These are phyloP conservation scores for Microplitis manilae DNA, from an alignment of 2,888 invertebrate genomes.

Conservation along the genomic window DNA sequence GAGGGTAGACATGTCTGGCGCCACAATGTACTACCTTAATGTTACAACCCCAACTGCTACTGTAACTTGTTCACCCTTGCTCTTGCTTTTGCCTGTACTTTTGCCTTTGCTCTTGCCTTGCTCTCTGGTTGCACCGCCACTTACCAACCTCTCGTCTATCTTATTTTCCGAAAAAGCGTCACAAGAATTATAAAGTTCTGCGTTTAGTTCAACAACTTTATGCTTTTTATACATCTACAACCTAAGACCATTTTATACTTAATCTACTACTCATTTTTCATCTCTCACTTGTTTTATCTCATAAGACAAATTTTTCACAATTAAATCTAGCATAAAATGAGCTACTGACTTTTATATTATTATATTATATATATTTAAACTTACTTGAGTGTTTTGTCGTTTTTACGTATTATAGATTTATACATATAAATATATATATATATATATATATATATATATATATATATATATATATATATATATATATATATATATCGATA, in stretches of 20 bases:
- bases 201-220: slow-evolving; percentile 56
- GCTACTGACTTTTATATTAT: neutral
- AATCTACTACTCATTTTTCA: neutral
- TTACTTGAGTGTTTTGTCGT: neutral
- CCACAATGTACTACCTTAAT: slow-evolving; percentile 68
- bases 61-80: slow-evolving; percentile 50
- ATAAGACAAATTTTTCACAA: no score
- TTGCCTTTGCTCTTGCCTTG: slow-evolving; percentile 44
- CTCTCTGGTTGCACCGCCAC: slow-evolving; percentile 43
- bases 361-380: no score
- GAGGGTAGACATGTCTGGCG: slow-evolving; percentile 69
- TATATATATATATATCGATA: slow-evolving; percentile 48
- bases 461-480: no score
- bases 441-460: slow-evolving; percentile 43
- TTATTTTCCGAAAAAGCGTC: slow-evolving; percentile 70
- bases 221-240: slow-evolving; percentile 14
- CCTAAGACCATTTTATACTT: neutral
- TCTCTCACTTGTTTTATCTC: neutral
- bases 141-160: slow-evolving; percentile 54
- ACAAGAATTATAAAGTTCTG: slow-evolving; percentile 71
- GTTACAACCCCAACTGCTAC: slow-evolving; percentile 26
- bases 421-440: slow-evolving; percentile 37
- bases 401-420: neutral
- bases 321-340: no score
- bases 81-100: slow-evolving; percentile 27